Conservation (phyloP, 1,140 invertebrate species). For the Colletes latitarsis region DNA sequence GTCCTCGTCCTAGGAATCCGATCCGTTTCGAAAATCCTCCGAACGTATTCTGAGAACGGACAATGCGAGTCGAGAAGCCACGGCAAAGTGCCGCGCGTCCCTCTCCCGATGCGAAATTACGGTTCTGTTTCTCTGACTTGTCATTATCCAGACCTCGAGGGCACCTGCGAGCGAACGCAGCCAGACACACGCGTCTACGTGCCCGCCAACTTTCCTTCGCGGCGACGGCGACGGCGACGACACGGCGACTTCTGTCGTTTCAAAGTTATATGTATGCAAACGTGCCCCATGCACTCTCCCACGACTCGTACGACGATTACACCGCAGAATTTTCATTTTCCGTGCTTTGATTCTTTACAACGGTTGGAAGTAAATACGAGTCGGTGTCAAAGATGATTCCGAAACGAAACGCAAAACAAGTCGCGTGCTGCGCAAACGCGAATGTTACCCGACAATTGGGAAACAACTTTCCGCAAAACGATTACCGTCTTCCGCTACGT, state of each 20-base stretch:
- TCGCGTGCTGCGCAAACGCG: not conserved
- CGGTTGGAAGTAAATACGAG: no score
- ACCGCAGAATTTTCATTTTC: no score
- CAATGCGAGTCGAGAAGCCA: constrained; percentile 13
- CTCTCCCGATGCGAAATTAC: constrained; percentile 44
- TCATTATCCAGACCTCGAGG: constrained; percentile 42
- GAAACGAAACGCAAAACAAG: no score
- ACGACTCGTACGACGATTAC: no score
- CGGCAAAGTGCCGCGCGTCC: constrained; percentile 1
- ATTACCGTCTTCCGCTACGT: constrained; percentile 69
- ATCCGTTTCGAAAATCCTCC: constrained; percentile 12
- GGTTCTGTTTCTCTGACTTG: constrained; percentile 39
- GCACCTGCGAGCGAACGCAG: not conserved
- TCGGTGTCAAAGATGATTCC: no score
- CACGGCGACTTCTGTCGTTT: not conserved
- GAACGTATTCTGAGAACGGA: constrained; percentile 9
- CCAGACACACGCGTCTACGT: not conserved
- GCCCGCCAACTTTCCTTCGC: constrained; percentile 5
- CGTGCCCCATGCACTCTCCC: not conserved
- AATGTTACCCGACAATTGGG: constrained; percentile 52
- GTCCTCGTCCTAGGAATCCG: no score
- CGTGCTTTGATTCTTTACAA: no score
- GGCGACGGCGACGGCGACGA: not conserved
- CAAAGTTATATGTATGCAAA: no score
- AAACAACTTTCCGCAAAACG: constrained; percentile 71